phyloP scores from a whole-genome alignment of 2,113 vertebrate genomes.

The Neopipo cinnamomea region DNA sequence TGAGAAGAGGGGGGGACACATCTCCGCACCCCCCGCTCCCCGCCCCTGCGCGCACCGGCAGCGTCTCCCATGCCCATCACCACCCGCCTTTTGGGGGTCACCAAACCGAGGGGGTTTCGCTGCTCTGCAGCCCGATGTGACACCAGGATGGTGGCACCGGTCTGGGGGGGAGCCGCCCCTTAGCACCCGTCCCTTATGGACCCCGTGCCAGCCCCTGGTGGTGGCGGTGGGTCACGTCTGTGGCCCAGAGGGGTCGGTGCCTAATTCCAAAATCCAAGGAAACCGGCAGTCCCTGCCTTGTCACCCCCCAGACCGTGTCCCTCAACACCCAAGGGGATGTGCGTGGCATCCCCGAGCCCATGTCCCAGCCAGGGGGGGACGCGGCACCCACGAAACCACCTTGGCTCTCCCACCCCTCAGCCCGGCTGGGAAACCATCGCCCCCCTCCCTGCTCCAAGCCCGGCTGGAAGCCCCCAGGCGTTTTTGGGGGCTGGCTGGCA shows the following conservation, averaged over 20 bases:
- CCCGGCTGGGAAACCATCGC: accelerated
- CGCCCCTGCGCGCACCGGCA: not conserved
- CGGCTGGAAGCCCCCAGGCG: not conserved
- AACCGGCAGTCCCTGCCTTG: not conserved
- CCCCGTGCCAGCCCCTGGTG: not conserved
- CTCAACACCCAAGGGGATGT: accelerated
- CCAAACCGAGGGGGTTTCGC: not conserved
- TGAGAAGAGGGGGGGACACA: not conserved
- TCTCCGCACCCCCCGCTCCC: not conserved
- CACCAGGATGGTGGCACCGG: accelerated
- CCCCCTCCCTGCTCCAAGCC: too few relatives aligned
- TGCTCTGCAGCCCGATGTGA: not conserved
- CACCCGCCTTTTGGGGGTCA: not conserved
- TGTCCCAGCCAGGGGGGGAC: too few relatives aligned
- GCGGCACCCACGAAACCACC: not conserved
- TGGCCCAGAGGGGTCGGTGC: not conserved
- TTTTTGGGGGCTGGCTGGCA: not conserved
- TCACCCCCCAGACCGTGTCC: accelerated
- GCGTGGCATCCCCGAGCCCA: accelerated
- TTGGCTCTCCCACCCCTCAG: accelerated
- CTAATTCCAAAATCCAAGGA: not conserved
- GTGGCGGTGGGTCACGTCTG: not conserved
- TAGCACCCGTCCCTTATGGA: accelerated
- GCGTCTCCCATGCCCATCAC: not conserved
- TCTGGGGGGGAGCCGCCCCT: accelerated